These are phyloP conservation scores for Silurus lanzhouensis DNA, from an alignment of 2,797 vertebrate genomes.

Conservation along the genomic window DNA sequence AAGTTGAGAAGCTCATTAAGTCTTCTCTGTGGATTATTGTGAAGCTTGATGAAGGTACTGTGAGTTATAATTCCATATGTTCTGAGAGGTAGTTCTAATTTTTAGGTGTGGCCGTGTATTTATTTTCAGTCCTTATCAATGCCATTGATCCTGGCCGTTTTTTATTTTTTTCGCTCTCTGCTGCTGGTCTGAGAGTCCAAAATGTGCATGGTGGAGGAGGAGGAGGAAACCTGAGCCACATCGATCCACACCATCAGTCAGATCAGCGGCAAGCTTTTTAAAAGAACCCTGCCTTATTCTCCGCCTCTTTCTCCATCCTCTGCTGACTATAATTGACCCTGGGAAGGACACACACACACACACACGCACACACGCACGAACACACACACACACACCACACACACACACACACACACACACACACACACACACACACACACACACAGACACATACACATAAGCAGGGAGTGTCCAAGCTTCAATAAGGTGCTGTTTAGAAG, in stretches of 20 bases:
- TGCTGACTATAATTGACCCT: constrained; percentile 51
- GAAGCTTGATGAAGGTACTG: background rate
- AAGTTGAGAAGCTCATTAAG: background rate
- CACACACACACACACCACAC: constrained; percentile 8
- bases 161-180: background rate
- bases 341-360: constrained; percentile 42
- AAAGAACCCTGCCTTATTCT: constrained; percentile 41
- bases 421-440: constrained; percentile 17
- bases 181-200: constrained; percentile 17
- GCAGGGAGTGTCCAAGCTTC: constrained; percentile 46
- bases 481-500: constrained; percentile 31
- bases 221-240: constrained; percentile 62
- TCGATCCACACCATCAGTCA: constrained; percentile 61
- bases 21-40: background rate
- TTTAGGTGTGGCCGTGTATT: constrained; percentile 34
- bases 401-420: constrained; percentile 26
- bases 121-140: constrained; percentile 52
- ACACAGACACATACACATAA: background rate
- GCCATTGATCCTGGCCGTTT: constrained; percentile 47
- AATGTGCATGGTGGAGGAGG: constrained; percentile 34
- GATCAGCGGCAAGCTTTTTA: constrained; percentile 51
- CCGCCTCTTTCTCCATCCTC: constrained; percentile 41
- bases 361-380: constrained; percentile 23
- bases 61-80: background rate
- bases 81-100: background rate